Conservation (phyloP, 2,888 invertebrate genomes). For the Torymus aiolomorphi region DNA sequence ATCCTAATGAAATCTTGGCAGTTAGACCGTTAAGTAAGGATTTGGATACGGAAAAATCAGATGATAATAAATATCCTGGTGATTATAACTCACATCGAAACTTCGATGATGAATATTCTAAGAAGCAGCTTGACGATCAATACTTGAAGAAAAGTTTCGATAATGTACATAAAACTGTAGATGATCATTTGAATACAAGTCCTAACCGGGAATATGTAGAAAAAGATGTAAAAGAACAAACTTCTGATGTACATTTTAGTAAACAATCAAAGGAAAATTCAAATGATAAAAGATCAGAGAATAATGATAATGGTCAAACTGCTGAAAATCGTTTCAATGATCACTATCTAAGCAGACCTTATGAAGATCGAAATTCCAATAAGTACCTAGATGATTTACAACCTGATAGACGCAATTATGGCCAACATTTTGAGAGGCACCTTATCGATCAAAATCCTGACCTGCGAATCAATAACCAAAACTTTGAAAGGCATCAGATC, state of each 20-base stretch:
- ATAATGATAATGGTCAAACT: no score
- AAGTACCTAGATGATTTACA: slow-evolving; percentile 3
- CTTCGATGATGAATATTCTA: neutral
- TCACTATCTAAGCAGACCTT: neutral
- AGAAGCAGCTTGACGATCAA: neutral
- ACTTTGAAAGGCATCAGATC: neutral
- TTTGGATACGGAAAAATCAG: neutral
- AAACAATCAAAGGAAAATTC: neutral
- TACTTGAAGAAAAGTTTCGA: neutral
- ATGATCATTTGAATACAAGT: neutral
- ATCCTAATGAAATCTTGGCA: neutral
- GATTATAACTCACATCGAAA: neutral
- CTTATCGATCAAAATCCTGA: neutral
- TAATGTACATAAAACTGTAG: neutral
- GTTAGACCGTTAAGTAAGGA: slow-evolving; percentile 13
- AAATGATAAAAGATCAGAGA: neutral
- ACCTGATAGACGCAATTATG: neutral
- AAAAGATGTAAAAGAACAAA: no score
- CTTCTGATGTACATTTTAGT: neutral
- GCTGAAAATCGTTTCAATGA: neutral
- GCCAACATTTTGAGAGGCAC: neutral
- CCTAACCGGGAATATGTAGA: neutral
- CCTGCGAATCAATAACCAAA: no score
- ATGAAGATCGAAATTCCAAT: slow-evolving; percentile 6
- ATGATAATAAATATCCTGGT: neutral